phyloP scores from a whole-genome alignment of 2,113 vertebrate genomes.

The Silurus asotus region DNA sequence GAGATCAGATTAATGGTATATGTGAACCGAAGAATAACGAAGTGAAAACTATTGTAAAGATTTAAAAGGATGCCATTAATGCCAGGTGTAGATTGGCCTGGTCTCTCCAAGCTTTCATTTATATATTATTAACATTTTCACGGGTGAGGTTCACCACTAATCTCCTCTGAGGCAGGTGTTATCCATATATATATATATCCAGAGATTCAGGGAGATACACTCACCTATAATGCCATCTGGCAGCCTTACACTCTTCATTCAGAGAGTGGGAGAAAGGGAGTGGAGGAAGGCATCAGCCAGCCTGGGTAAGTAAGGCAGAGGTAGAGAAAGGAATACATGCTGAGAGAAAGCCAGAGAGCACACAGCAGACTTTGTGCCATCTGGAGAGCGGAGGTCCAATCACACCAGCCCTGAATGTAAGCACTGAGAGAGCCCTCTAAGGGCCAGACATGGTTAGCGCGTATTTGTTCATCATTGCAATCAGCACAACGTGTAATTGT shows the following conservation, averaged over 20 bases:
- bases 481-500: not conserved
- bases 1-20: not conserved
- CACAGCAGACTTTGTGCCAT: slow-evolving; percentile 47
- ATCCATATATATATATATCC: not conserved
- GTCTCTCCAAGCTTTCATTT: not conserved
- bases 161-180: slow-evolving; percentile 17
- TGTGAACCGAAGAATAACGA: not conserved
- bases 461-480: not conserved
- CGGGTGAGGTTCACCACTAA: not conserved
- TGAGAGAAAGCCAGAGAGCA: slow-evolving; percentile 39
- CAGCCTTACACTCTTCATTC: slow-evolving; percentile 25
- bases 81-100: not conserved
- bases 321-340: slow-evolving; percentile 30
- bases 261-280: not conserved
- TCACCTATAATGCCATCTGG: slow-evolving; percentile 35
- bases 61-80: not conserved
- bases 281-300: not conserved
- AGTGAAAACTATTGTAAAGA: not conserved
- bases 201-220: slow-evolving; percentile 12
- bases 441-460: not conserved
- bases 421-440: slow-evolving; percentile 47
- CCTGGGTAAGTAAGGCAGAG: slow-evolving; percentile 22
- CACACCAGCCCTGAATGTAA: not conserved
- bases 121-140: slow-evolving; percentile 6
- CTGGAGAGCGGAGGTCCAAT: slow-evolving; percentile 45